These are phyloP conservation scores for Malaclemys terrapin DNA, from an alignment of 2,113 vertebrate genomes.

Conservation along the genomic window DNA sequence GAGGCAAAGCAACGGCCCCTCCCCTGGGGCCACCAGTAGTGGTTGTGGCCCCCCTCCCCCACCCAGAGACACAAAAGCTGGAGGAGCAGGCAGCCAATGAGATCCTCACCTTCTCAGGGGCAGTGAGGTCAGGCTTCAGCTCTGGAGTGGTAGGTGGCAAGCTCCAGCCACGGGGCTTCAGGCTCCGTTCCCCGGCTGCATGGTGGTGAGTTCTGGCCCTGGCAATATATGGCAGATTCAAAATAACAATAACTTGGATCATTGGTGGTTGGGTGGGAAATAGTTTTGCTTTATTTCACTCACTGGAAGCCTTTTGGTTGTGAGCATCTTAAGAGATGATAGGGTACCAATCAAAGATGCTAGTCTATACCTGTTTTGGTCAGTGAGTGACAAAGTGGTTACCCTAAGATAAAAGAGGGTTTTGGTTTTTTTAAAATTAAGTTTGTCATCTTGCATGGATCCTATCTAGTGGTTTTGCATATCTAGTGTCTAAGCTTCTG, in stretches of 20 bases:
- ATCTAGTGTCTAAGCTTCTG: neutral
- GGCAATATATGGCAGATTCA: neutral
- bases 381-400: neutral
- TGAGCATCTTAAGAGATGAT: neutral
- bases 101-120: too few relatives aligned
- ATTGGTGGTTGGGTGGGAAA: neutral
- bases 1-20: too few relatives aligned
- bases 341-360: neutral
- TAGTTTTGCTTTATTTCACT: neutral
- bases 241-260: neutral
- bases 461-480: neutral
- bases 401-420: neutral
- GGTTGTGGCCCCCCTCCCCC: too few relatives aligned
- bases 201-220: too few relatives aligned
- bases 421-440: fast-evolving
- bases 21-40: too few relatives aligned
- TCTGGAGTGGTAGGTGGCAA: too few relatives aligned
- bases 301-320: neutral
- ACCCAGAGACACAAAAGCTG: too few relatives aligned
- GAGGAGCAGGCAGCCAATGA: too few relatives aligned
- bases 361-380: neutral
- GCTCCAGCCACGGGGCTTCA: too few relatives aligned
- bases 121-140: too few relatives aligned
- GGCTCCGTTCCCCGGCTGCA: too few relatives aligned
- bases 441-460: neutral